Evolutionary conservation across 2,888 invertebrate genomes (phyloP).

Genomic region (Melipona bicolor): DNA sequence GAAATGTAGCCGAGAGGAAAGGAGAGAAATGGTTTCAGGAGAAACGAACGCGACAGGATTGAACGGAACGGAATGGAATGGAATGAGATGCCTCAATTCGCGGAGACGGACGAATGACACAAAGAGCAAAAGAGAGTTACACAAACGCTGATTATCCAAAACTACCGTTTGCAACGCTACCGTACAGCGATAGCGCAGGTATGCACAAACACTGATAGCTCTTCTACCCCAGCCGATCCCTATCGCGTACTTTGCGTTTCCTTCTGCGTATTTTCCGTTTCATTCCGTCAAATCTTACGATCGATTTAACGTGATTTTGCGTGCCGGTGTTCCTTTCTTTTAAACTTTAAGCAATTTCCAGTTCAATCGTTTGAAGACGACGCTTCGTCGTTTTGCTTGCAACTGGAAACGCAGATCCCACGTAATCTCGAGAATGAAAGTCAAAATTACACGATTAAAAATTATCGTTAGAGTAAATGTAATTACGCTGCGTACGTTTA

Average conservation of each 20-base stretch:
- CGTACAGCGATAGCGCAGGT: constrained; percentile 41
- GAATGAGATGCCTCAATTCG: constrained; percentile 29
- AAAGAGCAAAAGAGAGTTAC: constrained; percentile 51
- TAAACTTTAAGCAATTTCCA: not conserved
- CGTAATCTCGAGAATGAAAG: not conserved
- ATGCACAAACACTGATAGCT: constrained; percentile 41
- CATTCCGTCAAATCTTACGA: not conserved
- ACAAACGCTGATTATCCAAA: constrained; percentile 56
- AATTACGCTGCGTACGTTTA: not conserved
- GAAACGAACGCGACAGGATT: constrained; percentile 31
- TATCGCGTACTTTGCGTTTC: not conserved
- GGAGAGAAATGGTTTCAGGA: constrained; percentile 20
- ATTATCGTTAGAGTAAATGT: not conserved
- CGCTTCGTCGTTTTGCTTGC: not conserved
- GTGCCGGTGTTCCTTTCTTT: not conserved
- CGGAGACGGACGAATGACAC: constrained; percentile 35
- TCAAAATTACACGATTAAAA: not conserved
- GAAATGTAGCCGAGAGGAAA: not conserved
- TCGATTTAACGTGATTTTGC: not conserved
- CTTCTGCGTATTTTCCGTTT: not conserved
- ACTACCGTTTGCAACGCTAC: constrained; percentile 54
- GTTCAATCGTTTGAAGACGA: not conserved
- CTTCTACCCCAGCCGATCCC: constrained; percentile 21
- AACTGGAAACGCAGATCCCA: not conserved
- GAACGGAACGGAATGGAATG: constrained; percentile 39